phyloP scores from a whole-genome alignment of 2,888 invertebrate genomes.

The Urechis unicinctus region DNA sequence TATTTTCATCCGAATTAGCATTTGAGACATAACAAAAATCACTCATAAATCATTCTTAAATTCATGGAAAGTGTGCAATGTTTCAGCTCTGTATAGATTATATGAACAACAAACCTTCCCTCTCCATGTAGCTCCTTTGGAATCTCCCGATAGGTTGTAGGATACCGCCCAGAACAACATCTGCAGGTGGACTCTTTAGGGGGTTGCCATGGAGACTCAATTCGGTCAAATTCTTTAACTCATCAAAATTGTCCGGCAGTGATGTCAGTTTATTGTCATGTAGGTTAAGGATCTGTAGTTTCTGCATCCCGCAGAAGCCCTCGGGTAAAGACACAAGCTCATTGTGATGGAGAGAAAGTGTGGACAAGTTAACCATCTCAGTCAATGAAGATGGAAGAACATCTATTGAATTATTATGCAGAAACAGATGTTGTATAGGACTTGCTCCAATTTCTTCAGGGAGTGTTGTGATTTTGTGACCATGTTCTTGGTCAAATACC shows the following conservation, averaged over 20 bases:
- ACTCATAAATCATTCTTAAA: no score
- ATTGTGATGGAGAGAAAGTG: not conserved
- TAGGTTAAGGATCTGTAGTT: conserved; percentile 24
- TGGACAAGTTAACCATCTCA: conserved; percentile 1
- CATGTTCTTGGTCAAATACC: conserved; percentile 34
- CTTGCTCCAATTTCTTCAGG: conserved; percentile 31
- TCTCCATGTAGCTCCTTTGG: conserved; percentile 31
- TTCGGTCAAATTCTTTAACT: conserved; percentile 30
- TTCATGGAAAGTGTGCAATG: not conserved
- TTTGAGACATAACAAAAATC: no score
- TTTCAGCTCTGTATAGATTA: no score
- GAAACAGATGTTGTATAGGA: conserved; percentile 27
- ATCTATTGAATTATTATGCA: conserved; percentile 35
- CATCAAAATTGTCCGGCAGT: conserved; percentile 38
- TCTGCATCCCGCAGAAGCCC: not conserved
- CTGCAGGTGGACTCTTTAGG: conserved; percentile 40
- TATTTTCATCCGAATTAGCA: no score
- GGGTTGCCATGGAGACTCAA: conserved; percentile 42
- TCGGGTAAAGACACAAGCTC: not conserved
- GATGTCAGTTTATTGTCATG: conserved; percentile 32
- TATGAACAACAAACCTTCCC: conserved; percentile 44
- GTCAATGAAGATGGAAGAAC: conserved; percentile 27
- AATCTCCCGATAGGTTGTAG: conserved; percentile 45
- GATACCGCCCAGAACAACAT: conserved; percentile 43
- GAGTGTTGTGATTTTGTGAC: conserved; percentile 30